These are phyloP conservation scores for Gymnocypris eckloni DNA, from an alignment of 2,797 vertebrate genomes.

Conservation along the genomic window DNA sequence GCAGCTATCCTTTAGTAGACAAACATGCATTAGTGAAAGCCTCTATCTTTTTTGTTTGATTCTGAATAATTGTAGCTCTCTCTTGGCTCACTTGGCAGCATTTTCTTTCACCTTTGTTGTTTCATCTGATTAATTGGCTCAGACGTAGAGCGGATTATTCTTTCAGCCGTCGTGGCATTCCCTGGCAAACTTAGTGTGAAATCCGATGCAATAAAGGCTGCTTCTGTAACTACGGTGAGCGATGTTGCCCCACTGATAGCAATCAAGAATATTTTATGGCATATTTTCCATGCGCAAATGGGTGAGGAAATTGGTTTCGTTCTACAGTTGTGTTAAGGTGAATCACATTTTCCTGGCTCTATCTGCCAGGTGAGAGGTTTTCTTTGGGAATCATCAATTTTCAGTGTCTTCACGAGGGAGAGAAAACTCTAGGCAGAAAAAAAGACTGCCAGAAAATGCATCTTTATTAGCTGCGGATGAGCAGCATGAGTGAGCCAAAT, in stretches of 20 bases:
- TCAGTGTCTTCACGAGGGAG: constrained; percentile 55
- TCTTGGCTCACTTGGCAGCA: constrained; percentile 25
- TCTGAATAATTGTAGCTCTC: constrained; percentile 15
- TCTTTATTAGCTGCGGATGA: constrained; percentile 19
- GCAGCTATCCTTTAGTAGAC: constrained; percentile 41
- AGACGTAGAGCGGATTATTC: constrained; percentile 56
- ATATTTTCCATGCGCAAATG: constrained; percentile 69
- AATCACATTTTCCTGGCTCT: constrained; percentile 63
- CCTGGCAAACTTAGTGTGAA: constrained; percentile 62
- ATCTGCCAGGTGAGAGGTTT: constrained; percentile 64
- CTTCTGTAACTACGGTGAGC: constrained; percentile 68
- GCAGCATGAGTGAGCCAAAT: neutral
- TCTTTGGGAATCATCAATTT: constrained; percentile 61
- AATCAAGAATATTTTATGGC: constrained; percentile 75
- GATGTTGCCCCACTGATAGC: constrained; percentile 65
- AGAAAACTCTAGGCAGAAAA: constrained; percentile 2
- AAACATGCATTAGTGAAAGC: constrained; percentile 4
- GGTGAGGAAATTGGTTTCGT: constrained; percentile 66
- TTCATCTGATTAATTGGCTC: constrained; percentile 66
- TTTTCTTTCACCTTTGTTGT: constrained; percentile 27
- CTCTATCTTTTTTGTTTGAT: constrained; percentile 26
- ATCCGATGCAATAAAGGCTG: constrained; percentile 70
- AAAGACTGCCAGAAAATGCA: constrained; percentile 24
- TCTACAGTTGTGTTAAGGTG: constrained; percentile 65
- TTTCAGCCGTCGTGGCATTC: constrained; percentile 61